Evolutionary conservation across 2,888 invertebrate species (phyloP), one percentile per base, ranked within the genome.

Genomic region (Drosophila subsilvestris): DNA sequence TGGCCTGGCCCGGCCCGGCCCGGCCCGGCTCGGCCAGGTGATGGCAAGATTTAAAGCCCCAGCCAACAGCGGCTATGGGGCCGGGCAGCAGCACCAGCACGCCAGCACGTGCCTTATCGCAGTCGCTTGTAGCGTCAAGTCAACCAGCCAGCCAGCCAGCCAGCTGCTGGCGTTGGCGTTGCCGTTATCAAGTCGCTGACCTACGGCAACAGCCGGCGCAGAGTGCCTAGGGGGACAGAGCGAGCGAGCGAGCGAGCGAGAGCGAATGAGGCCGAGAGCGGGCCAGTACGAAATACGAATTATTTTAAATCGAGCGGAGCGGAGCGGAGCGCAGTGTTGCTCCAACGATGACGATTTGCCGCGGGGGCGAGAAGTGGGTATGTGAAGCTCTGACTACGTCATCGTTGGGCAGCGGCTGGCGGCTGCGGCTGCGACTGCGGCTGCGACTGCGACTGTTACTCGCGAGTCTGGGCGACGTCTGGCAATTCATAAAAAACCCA

Each of bases 171-270:
- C 18, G 60, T 22, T 45, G 37, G 29, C 29, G 51, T 45, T 66
- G 47, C 61, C 51, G 65, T 74, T 81, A 79, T 79, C 83, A 76
- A 71, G 86, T 80, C 76, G 80, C 80, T 75, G 84, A 84, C 84
- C 84, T 84, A 85, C 80, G 66, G 20, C 82, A 84, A 84, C 74
- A 75, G 29, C 50, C 55, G 18, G 44, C 49, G 3, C 14, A 10
- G 12, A 51, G 12, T 29, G 7, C 47, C 25, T 42, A 50, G 17
- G 42, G 42, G 20, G 45, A 45, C 62, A 56, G 7, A 12, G 42
- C 45, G 17, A 48, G 14, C 43, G 51, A 29, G 43, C 37, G 43
- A 27, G 14, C 5, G 10, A 29, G 58, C 42, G 32, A 54, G 20
- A 12, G 17, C 9, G 63, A 7, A 0, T 10, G 29, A 27, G 58